phyloP scores from a whole-genome alignment of 2,888 invertebrate species.

The Eupithecia centaureata region DNA sequence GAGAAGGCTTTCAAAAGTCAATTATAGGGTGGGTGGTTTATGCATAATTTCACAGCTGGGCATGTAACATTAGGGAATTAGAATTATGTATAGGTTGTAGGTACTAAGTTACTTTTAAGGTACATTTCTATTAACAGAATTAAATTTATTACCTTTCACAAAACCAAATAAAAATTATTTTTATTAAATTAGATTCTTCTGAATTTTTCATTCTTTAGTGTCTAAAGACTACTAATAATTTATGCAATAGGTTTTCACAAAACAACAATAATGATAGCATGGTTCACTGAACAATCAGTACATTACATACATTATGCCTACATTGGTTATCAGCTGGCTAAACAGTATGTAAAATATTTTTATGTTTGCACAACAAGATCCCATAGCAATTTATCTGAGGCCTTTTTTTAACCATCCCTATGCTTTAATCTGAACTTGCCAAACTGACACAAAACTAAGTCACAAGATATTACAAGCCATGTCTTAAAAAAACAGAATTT shows the following conservation, averaged over 20 bases:
- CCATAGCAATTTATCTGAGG: background rate
- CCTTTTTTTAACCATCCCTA: background rate
- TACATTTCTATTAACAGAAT: background rate
- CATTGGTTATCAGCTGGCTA: background rate
- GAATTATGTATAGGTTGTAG: background rate
- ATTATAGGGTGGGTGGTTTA: no score
- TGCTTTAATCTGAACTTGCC: background rate
- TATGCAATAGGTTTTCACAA: background rate
- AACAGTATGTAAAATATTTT: background rate
- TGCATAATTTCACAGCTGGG: no score
- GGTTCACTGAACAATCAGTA: background rate
- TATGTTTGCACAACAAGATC: background rate
- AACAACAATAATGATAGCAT: background rate
- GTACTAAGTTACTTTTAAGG: constrained; percentile 5
- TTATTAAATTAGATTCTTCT: background rate
- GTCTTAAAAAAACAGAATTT: background rate
- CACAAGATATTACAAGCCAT: background rate
- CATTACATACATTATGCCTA: background rate
- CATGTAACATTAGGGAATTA: background rate
- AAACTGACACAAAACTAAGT: background rate
- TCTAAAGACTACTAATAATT: background rate
- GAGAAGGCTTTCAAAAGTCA: no score
- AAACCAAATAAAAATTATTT: background rate
- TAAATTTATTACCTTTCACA: background rate
- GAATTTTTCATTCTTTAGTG: background rate